These are phyloP conservation scores for Anoura caudifer DNA, from an alignment of 2,113 vertebrate genomes.

Conservation along the genomic window DNA sequence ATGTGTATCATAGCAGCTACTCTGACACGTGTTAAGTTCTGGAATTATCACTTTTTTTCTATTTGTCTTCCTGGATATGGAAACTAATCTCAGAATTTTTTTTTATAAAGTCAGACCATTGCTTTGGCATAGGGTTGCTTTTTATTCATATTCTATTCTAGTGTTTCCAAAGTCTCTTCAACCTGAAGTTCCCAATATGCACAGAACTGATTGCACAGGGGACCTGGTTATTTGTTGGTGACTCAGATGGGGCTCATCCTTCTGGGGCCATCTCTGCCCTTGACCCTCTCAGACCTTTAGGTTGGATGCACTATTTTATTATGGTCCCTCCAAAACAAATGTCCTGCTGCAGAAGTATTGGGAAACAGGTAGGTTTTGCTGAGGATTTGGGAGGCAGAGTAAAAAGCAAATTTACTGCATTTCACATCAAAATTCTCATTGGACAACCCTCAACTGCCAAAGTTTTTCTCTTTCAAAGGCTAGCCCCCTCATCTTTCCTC, in stretches of 20 bases:
- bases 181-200: neutral
- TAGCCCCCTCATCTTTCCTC: neutral
- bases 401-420: neutral
- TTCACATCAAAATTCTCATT: neutral
- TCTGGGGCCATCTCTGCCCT: neutral
- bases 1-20: neutral
- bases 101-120: neutral
- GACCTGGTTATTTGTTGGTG: neutral
- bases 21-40: neutral
- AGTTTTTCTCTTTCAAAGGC: neutral
- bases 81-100: neutral
- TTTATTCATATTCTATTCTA: no score
- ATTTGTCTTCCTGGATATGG: neutral
- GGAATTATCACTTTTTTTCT: neutral
- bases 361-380: conserved; percentile 3
- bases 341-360: neutral
- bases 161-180: neutral
- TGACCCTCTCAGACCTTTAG: neutral
- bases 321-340: neutral
- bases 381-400: neutral
- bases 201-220: neutral
- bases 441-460: neutral
- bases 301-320: neutral
- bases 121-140: neutral
- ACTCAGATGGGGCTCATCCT: neutral